Base-by-base conservation (phyloP, 1,140 invertebrate genomes). In the Oncopodura yosiiana region DNA sequence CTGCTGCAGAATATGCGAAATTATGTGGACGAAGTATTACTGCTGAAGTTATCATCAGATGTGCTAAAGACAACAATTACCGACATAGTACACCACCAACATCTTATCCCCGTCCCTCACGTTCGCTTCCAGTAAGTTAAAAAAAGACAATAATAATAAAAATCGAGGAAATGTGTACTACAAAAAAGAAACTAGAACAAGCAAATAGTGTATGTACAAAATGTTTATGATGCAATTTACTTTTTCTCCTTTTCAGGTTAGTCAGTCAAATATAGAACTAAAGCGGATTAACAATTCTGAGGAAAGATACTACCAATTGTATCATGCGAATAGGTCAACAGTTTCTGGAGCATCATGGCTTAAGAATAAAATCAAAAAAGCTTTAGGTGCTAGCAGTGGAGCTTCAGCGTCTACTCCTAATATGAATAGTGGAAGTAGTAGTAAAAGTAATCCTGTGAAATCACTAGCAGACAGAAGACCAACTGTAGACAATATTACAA, bases 1-100 rank as follows among this genome's bases (percentile, higher is more conserved):
- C 80, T 49, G 82, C 85, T 0, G 78, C 83, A 50, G 83, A 87
- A 66, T 88, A 85, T 86, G 84, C 86, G 1, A 70, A 79, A 54
- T 85, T 80, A 67, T 86, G 84, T 59, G 82, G 84, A 2, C 74
- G 85, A 19, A 78, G 82, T 62, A 76, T 81, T 12, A 85, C 82
- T 64, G 82, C 82, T 1, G 82, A 86, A 57, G 75, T 82, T 34
- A 85, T 87, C 57, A 80, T 49, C 73, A 72, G 3, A 16, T 44
- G 48, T 50, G 53, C 56, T 44, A 52, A 50, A 75, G 74, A 29
- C 59, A 48, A n/a, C n/a, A n/a, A 56, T 39, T 53, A 39, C 23
- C 36, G 38, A 30, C 1, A 39, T 74, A 78, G 3, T 65, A 69
- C 24, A 79, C 78, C 78, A 77, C 77, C 45, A 73, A 74, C 53